Percentiles rank a stretch among this genome's conserved stretches.
Conservation (phyloP, 2,113 vertebrate species). For the Megaptera novaeangliae region DNA sequence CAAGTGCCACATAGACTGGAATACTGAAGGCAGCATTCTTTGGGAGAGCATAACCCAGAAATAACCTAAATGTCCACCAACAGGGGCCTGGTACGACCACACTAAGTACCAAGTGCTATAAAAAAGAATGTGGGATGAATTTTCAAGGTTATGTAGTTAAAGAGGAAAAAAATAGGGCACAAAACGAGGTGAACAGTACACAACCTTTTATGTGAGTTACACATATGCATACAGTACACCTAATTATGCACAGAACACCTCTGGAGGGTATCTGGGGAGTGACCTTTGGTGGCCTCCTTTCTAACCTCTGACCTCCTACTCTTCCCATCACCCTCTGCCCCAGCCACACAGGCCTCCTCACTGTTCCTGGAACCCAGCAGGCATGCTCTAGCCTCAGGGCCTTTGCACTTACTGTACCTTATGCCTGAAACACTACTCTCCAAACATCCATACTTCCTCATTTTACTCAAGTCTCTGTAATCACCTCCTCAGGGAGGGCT, state of each 20-base stretch:
- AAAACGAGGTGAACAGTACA: neutral
- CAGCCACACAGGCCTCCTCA: neutral
- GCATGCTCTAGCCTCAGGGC: too few species aligned
- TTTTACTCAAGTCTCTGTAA: neutral
- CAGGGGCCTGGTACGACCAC: neutral
- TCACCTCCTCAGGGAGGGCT: too few species aligned
- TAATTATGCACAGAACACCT: neutral
- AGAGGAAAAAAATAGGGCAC: neutral
- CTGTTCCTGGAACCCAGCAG: neutral
- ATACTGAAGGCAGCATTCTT: neutral
- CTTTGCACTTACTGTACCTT: neutral
- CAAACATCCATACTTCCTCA: neutral
- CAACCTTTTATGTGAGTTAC: neutral
- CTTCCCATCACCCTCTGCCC: too few species aligned
- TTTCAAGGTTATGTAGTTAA: neutral
- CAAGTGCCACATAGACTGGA: neutral
- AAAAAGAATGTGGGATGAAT: neutral
- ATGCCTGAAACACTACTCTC: neutral
- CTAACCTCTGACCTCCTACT: neutral
- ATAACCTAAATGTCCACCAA: neutral
- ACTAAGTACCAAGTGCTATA: neutral
- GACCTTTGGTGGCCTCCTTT: neutral
- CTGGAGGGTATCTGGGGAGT: neutral
- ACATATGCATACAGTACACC: neutral
- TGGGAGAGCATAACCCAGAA: neutral